phyloP scores from a whole-genome alignment of 2,888 invertebrate genomes.

The Automeris io region DNA sequence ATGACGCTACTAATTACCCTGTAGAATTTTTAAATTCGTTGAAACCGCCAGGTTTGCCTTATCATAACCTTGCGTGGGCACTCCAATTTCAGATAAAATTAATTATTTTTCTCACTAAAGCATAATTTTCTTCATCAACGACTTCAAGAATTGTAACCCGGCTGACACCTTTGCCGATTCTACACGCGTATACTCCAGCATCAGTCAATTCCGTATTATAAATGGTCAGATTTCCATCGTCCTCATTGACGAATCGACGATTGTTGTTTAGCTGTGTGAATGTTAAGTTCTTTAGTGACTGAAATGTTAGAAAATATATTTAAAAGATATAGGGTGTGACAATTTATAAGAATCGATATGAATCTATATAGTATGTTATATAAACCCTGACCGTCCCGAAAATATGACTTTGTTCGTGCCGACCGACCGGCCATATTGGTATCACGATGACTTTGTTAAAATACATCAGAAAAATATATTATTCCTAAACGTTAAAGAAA shows the following conservation, averaged over 20 bases:
- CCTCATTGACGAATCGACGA: conserved; percentile 28
- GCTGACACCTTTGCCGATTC: conserved; percentile 40
- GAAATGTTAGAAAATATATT: conserved; percentile 9
- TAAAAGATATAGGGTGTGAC: not conserved
- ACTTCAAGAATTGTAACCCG: conserved; percentile 71
- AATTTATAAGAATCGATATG: not conserved
- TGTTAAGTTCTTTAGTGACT: conserved; percentile 20
- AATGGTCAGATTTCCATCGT: conserved; percentile 65
- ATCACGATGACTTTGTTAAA: too few species aligned
- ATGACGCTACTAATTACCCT: too few species aligned
- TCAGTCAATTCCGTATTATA: conserved; percentile 64
- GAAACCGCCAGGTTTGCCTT: too few species aligned
- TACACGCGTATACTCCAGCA: conserved; percentile 77
- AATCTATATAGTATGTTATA: too few species aligned
- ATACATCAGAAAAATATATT: too few species aligned
- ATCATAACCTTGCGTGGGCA: too few species aligned
- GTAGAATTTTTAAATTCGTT: too few species aligned
- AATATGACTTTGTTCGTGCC: too few species aligned
- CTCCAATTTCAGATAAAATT: too few species aligned
- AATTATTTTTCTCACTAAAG: conserved; percentile 30
- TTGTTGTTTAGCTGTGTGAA: conserved; percentile 23
- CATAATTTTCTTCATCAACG: conserved; percentile 51
- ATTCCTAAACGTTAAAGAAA: too few species aligned
- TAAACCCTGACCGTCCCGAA: too few species aligned
- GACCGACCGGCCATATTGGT: too few species aligned